Base-by-base conservation (phyloP, 2,888 invertebrate species). In the Drosophila prostipennis region DNA sequence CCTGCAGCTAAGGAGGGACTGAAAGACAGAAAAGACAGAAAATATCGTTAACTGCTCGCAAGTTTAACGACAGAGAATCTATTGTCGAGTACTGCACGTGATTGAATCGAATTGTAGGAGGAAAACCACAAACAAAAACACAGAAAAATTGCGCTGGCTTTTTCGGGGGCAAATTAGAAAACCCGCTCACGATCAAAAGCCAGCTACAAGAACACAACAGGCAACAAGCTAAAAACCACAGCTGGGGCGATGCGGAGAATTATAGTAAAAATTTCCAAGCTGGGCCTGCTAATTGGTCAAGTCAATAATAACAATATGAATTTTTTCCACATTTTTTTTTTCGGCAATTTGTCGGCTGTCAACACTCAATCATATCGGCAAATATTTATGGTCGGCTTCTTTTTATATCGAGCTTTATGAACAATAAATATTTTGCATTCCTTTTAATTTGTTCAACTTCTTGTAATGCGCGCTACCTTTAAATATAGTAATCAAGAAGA, bases 41-140 rank as follows among this genome's bases (percentile, higher is more conserved):
- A 84, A 87, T 77, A 83, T 83, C 63, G 78, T 82, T 76, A 87
- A 85, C 64, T 56, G 73, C 71, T 56, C 73, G 48, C 54, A 55
- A 76, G 57, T 74, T 85, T 86, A 79, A 85, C 87, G 86, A 82
- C 85, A 84, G 67, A 78, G 77, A 74, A 79, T 79, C 82, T 87
- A 87, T 79, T 85, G 80, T 72, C 76, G 75, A 74, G 65, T 75
- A 77, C 67, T 84, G 87, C 84, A 84, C 84, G 84, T 84, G 84
- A 84, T 88, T 80, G 76, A 74, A 86, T 86, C 61, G 54, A 51
- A 55, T 43, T 23, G 55, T 39, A 43, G 59, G 34, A 51, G 51
- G 23, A 29, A 52, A 57, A 19, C 19, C 19, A 19, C 19, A 19
- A 19, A 19, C 19, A 19, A 19, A 19, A 19, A 49, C 45, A 60